Conservation (phyloP, 92 coral and sea anemone species). For the Epizoanthus illoricatus region DNA sequence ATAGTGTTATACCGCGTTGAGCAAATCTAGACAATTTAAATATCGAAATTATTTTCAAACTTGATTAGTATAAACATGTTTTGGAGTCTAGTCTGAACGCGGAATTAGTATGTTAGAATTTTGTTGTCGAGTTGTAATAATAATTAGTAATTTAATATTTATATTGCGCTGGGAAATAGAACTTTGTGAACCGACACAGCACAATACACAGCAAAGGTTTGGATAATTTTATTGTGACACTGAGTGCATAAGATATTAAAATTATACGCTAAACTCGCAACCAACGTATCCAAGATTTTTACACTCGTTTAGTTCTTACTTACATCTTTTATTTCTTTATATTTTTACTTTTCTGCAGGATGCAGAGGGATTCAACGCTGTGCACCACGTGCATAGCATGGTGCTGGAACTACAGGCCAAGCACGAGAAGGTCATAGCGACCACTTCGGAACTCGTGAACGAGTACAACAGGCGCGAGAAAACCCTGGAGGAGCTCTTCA, state of each 20-base stretch:
- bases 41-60: too few species aligned
- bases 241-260: too few species aligned
- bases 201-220: too few species aligned
- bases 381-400: slow-evolving; percentile 95
- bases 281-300: background rate
- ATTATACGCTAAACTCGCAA: too few species aligned
- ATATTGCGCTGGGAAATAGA: too few species aligned
- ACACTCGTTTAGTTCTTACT: background rate
- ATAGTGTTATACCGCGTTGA: background rate
- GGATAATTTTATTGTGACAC: too few species aligned
- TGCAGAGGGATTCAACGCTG: slow-evolving; percentile 95
- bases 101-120: background rate
- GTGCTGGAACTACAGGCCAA: slow-evolving; percentile 88
- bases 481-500: slow-evolving; percentile 70
- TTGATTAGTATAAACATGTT: too few species aligned
- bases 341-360: slow-evolving; percentile 51
- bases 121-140: background rate
- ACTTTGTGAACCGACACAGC: too few species aligned
- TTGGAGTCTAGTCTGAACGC: too few species aligned
- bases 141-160: too few species aligned
- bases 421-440: slow-evolving; percentile 78
- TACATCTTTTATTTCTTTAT: background rate
- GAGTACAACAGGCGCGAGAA: slow-evolving; percentile 94
- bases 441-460: slow-evolving; percentile 85
- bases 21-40: too few species aligned